Base-by-base conservation (phyloP, 2,888 invertebrate genomes). In the Cryptocheilus praepositus region DNA sequence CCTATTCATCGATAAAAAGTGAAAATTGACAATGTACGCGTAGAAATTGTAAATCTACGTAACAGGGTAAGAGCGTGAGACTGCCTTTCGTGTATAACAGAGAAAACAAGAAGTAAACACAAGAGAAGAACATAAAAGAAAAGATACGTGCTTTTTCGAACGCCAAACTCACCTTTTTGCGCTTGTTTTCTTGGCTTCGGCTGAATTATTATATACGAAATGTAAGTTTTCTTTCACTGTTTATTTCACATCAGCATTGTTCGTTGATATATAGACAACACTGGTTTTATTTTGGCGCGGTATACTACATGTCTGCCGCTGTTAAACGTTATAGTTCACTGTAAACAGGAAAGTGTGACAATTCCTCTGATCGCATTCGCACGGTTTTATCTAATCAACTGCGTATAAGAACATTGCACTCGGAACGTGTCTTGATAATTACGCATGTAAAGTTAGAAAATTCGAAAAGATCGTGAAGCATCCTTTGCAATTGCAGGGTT, bases 281-380 rank as follows among this genome's bases (percentile, higher is more conserved):
- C 52, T 21, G 22, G 21, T 52, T 3, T 21, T 22, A 22, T 21
- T 52, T 21, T 52, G 22, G 21, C 19, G 21, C 52, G 52, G 8
- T 15, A 21, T 21, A 52, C 52, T 52, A 52, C 52, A 52, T 52
- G 22, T 19, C 22, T 52, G 19, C 18, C 22, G 4, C 21, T 15
- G 52, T 21, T 19, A 52, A 52, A 22, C 52, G 49, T 49, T 19
- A 22, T 52, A 22, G 13, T 52, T 52, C 52, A 52, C 52, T 52
- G 52, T 22, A 52, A 52, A 52, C 19, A 19, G 22, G 22, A 49
- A 49, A 49, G 49, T 49, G 7, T 36, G 8, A 36, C 36, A 4
- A 36, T 36, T 36, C 36, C 11, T 36, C 36, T 36, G 36, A 36
- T 36, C 36, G 36, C 36, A 36, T 36, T 36, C 36, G 36, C 36